Evolutionary conservation across 2,113 vertebrate species (phyloP).

Genomic region (Caranx melampygus): DNA sequence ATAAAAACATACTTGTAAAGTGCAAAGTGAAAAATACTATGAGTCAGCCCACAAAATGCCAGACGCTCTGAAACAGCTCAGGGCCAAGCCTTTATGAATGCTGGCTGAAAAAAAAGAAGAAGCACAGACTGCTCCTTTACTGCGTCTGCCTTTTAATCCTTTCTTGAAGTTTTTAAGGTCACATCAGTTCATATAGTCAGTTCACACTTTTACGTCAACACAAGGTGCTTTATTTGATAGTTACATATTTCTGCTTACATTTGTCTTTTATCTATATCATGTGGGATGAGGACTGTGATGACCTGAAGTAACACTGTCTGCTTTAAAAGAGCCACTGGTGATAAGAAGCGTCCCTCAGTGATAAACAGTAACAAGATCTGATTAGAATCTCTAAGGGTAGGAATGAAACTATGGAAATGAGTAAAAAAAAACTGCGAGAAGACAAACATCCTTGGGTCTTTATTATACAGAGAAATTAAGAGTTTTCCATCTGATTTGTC

Average conservation of each 20-base stretch:
- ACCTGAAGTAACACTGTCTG: background rate
- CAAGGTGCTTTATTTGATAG: background rate
- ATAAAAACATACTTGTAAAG: constrained; percentile 1
- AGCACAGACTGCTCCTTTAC: background rate
- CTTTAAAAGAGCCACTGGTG: constrained; percentile 18
- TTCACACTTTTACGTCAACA: background rate
- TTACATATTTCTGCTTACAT: background rate
- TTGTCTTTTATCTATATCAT: background rate
- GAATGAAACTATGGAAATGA: constrained; percentile 29
- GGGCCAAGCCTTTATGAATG: constrained; percentile 6
- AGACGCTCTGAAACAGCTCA: no score
- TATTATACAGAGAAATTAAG: constrained; percentile 23
- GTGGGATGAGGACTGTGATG: background rate
- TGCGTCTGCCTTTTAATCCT: no score
- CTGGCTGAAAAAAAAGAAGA: background rate
- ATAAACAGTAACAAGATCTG: constrained; percentile 52
- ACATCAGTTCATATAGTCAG: background rate
- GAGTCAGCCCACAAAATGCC: constrained; percentile 21
- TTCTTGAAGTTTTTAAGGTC: no score
- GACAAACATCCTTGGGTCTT: constrained; percentile 48
- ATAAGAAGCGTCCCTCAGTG: background rate
- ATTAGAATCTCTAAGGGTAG: constrained; percentile 34
- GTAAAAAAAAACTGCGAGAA: constrained; percentile 28
- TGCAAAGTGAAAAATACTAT: background rate
- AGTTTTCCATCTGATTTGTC: constrained; percentile 32